Evolutionary conservation across 2,113 vertebrate genomes (phyloP).

Genomic region (Cochlearius cochlearius): DNA sequence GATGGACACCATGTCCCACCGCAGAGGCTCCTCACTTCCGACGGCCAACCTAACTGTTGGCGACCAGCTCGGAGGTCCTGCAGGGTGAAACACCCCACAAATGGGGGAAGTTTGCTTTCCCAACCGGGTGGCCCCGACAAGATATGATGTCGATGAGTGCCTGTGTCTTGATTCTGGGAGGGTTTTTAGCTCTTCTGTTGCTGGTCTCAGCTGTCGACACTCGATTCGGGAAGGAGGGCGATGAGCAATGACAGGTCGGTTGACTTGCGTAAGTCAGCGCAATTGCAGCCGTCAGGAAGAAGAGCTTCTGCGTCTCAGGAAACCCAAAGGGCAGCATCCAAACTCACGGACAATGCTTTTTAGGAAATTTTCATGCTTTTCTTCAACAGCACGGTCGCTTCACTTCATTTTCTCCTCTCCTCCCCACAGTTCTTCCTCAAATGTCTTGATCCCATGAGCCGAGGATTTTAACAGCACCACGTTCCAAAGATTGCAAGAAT

Average conservation of each 20-base stretch:
- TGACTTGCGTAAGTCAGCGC: rapidly evolving
- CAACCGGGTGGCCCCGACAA: rapidly evolving
- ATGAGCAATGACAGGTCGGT: rapidly evolving
- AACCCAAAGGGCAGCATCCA: background rate
- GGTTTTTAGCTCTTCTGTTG: background rate
- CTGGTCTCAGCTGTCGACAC: rapidly evolving
- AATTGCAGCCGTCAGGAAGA: background rate
- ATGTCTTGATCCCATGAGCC: background rate
- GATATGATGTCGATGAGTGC: rapidly evolving
- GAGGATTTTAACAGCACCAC: background rate
- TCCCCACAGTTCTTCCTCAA: background rate
- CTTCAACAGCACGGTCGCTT: rapidly evolving
- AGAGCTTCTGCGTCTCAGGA: background rate
- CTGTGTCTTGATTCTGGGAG: background rate
- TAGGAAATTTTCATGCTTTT: background rate
- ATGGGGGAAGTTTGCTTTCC: rapidly evolving
- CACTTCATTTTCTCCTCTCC: background rate
- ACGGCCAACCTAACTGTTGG: background rate
- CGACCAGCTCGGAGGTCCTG: background rate
- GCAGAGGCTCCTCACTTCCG: background rate
- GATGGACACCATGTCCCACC: background rate
- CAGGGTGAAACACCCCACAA: background rate
- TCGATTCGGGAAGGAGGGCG: background rate
- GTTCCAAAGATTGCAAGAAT: background rate
- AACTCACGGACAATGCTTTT: background rate